Base-by-base conservation (phyloP, 1,140 invertebrate genomes). In the Aphelenchoides avenae region DNA sequence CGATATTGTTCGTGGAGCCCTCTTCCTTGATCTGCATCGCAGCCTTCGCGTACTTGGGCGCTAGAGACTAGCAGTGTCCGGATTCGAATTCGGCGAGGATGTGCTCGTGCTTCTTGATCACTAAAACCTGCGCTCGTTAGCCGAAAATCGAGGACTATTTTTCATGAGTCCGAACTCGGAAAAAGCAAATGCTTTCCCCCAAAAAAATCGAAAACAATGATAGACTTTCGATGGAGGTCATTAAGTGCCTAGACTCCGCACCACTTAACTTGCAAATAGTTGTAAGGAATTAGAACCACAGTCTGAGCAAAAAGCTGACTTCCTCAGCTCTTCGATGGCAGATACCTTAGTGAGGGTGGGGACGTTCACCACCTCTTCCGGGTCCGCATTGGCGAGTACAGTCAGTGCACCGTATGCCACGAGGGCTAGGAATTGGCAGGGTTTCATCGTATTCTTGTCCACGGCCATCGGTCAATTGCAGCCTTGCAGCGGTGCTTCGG, bases 61-160 rank as follows among this genome's bases (percentile, higher is more conserved):
- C 91, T 44, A 98, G 81, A 42, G 89, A 86, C 37, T 98, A 98
- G 82, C 95, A 99, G 78, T 98, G 94, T 36, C 92, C 92, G 80
- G 94, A 99, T 86, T 97, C 77, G 63, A 75, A 75, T 40, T 75
- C 73, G n/a, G 71, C 73, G 13, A 75, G 57, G 22, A 75, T 49
- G 49, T 71, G 75, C 46, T 76, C 74, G 61, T 75, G 40, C 41
- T 52, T 59, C 15, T 70, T 72, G 60, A 72, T 61, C 27, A 62
- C 74, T 22, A 68, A 54, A 22, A 76, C 66, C 44, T 76, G 77
- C n/a, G n/a, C n/a, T n/a, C n/a, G 62, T 75, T 75, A 33, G 76
- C 71, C 69, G 70, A 41, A 11, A 71, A 71, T n/a, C n/a, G n/a
- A 40, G 34, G n/a, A 53, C 5, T 36, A 3, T 52, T 22, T 52